Conservation (phyloP, 2,797 vertebrate genomes). For the Tachyglossus aculeatus region DNA sequence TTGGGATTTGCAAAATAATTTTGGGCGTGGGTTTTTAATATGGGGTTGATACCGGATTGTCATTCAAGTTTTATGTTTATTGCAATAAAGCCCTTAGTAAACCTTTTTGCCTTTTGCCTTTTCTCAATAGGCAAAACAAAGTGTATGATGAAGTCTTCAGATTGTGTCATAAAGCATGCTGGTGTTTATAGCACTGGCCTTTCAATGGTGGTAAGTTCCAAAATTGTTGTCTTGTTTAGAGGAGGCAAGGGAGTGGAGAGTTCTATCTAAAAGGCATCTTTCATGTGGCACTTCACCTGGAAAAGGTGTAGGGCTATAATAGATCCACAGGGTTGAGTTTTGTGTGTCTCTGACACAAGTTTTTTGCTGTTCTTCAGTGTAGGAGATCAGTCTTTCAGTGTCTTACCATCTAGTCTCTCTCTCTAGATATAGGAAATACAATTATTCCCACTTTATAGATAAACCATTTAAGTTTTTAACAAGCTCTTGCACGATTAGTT, state of each 20-base stretch:
- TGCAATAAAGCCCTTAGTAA: too few relatives aligned
- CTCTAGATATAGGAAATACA: not conserved
- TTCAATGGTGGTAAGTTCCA: constrained; percentile 92
- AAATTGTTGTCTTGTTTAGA: not conserved
- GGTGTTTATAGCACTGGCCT: constrained; percentile 94
- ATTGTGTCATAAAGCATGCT: constrained; percentile 96
- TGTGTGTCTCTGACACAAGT: too few relatives aligned
- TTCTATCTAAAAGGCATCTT: too few relatives aligned
- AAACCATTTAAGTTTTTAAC: constrained; percentile 1
- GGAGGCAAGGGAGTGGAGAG: not conserved
- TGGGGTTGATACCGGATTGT: not conserved
- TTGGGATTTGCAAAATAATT: too few relatives aligned
- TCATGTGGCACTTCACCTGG: too few relatives aligned
- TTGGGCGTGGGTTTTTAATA: too few relatives aligned
- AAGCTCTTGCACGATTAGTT: not conserved
- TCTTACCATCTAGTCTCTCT: not conserved
- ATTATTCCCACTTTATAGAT: not conserved
- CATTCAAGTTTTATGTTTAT: too few relatives aligned
- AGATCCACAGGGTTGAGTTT: too few relatives aligned
- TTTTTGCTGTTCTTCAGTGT: too few relatives aligned
- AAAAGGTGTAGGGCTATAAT: too few relatives aligned
- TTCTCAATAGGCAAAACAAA: constrained; percentile 91
- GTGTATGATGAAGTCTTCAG: constrained; percentile 98
- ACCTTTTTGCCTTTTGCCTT: constrained; percentile 18
- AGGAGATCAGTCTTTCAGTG: not conserved